Base-by-base conservation (phyloP, 2,113 vertebrate genomes). In the Cervus canadensis region DNA sequence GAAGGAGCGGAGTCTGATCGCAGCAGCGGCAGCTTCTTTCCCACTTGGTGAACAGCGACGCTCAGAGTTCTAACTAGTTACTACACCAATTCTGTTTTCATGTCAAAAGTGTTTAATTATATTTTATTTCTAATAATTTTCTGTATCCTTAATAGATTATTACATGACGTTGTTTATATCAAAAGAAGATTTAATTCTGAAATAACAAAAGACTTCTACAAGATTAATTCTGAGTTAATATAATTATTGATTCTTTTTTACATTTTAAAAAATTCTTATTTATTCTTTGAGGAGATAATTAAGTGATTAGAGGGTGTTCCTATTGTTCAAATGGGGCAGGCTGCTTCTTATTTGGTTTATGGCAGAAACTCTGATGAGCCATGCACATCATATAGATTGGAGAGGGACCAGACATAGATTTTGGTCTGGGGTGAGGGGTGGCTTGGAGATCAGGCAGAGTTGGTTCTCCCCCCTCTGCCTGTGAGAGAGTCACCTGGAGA, bases 1-100 rank as follows among this genome's bases (percentile, higher is more conserved):
- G 28, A 96, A 95, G 91, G 45, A 90, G 94, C 92, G 2, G 62
- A 67, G 45, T 54, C 36, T 1, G 30, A 11, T 33, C 14, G 2
- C 76, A 52, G 43, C 25, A 56, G 62, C 3, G 12, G 54, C 67
- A 87, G 81, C 54, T 95, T 98, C 36, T 97, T 84, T 93, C 79
- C 96, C 97, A 98, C 79, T 97, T 98, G 97, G 98, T 98, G 83
- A 98, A 98, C 98, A 98, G 98, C 97, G 98, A 98, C 98, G 95
- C 98, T 82, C 97, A 97, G 98, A 98, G 98, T 96, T 91, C 59
- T 95, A 97, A 96, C 36, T 13, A 76, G 96, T 98, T 97, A 98
- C 92, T 98, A 94, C 98, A 98, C 71, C 89, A 59, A 62, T 92
- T 95, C 50, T 67, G 87, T 97, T 97, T 96, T 94, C 50, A 89